Evolutionary conservation across 2,113 vertebrate species (phyloP), one percentile per base, ranked within the genome.

Genomic region (Gambusia holbrooki): DNA sequence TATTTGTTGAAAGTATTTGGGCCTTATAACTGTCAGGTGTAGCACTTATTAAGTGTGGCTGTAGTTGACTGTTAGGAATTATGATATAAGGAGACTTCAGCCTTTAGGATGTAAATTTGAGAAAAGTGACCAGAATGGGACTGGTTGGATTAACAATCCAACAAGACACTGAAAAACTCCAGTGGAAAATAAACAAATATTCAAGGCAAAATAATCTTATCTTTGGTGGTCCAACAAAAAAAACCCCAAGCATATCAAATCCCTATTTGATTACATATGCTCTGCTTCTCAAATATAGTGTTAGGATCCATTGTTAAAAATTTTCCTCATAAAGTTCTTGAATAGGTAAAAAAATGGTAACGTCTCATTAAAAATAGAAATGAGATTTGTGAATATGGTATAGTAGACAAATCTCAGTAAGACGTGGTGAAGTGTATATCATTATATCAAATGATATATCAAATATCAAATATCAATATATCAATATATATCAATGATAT

Each of bases 31-130:
- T 65, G 73, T 87, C 89, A 92, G 89, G 87, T 93, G 91, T 92
- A 69, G 76, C 78, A 72, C 77, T 87, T 83, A 51, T 73, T 73
- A 37, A 17, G 45, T 70, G 19, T 78, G 48, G 78, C 79, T 64
- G 62, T 69, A 79, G 90, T 91, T 89, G 90, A 92, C 78, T 91
- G 93, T 92, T 93, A 94, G 91, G 90, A 82, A 91, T 93, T 91
- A 92, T 90, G 87, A 90, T 89, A 86, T 71, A 79, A 83, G 81
- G 86, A 93, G 85, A 92, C 73, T 80, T 73, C 2, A 14, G 76
- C 88, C 86, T 92, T 87, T 76, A 83, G 91, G 92, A 93, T 94
- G 80, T 84, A 14, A 89, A 74, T 27, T 69, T 33, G 61, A 91
- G 90, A 93, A 93, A 92, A 89, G 79, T 66, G 4, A 8, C 66